Conservation (phyloP, 1,140 invertebrate species). For the Potamilus streckersoni region DNA sequence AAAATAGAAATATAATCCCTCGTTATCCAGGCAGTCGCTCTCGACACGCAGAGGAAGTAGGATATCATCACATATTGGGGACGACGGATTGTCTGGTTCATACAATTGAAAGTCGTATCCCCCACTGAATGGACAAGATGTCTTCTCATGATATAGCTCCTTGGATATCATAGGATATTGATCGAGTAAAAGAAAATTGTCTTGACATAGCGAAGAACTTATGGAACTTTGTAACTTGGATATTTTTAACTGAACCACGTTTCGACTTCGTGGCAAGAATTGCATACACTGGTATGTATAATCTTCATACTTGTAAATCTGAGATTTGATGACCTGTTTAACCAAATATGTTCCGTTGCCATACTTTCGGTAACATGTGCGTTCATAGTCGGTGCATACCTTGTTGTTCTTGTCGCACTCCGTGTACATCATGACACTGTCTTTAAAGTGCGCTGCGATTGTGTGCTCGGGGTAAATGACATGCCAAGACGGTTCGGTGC, state of each 20-base stretch:
- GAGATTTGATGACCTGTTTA: constrained; percentile 6
- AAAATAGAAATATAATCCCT: constrained; percentile 28
- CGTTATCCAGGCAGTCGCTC: constrained; percentile 20
- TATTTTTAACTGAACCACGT: constrained; percentile 26
- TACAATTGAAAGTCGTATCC: constrained; percentile 32
- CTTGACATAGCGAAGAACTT: constrained; percentile 11
- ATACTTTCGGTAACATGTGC: constrained; percentile 10
- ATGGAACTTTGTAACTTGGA: not conserved
- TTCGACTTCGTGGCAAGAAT: constrained; percentile 19
- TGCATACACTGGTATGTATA: constrained; percentile 15
- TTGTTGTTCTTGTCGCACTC: constrained; percentile 12
- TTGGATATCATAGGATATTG: constrained; percentile 26
- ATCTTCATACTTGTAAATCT: constrained; percentile 4
- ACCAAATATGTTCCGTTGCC: constrained; percentile 11
- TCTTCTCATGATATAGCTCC: constrained; percentile 6
- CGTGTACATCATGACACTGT: constrained; percentile 12
- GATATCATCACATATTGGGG: constrained; percentile 27
- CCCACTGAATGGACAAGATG: constrained; percentile 15
- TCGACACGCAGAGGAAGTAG: constrained; percentile 28
- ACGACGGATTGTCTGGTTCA: constrained; percentile 1
- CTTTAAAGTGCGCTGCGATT: constrained; percentile 14
- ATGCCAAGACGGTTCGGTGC: constrained; percentile 17
- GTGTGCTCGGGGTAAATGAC: constrained; percentile 15
- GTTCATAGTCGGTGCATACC: constrained; percentile 4
- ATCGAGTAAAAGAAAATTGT: constrained; percentile 10